A percentile compares a stretch with the other conserved stretches of the same genome.
phyloP scores from a whole-genome alignment of 2,113 vertebrate genomes.

The Meles meles region DNA sequence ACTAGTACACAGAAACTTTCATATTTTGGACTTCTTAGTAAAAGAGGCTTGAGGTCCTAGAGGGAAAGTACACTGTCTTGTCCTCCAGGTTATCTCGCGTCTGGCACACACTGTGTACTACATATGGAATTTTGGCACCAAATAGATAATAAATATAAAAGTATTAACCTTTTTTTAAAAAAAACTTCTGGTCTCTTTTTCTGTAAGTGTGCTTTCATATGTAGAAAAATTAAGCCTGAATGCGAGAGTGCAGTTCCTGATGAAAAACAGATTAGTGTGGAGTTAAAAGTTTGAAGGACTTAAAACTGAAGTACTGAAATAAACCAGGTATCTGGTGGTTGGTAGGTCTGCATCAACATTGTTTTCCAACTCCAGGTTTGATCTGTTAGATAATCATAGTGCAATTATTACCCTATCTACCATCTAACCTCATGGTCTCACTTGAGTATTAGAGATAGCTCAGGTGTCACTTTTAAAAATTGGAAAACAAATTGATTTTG shows the following conservation, averaged over 20 bases:
- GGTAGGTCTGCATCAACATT: not conserved
- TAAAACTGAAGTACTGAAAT: constrained; percentile 8
- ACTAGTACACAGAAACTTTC: not conserved
- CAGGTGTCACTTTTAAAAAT: constrained; percentile 37
- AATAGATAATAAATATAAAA: not conserved
- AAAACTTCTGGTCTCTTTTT: not conserved
- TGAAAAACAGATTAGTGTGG: not conserved
- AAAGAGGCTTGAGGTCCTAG: not conserved
- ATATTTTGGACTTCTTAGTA: not conserved
- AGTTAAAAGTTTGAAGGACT: not conserved
- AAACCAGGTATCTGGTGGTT: not conserved
- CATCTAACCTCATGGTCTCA: not conserved
- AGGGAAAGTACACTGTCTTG: not conserved
- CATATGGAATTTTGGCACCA: not conserved
- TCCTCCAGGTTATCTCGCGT: not conserved
- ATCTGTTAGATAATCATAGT: not conserved
- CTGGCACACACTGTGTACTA: not conserved
- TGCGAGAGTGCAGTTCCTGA: not conserved
- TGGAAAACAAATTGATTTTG: constrained; percentile 51
- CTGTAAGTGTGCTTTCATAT: not conserved
- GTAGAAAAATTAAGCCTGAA: not conserved
- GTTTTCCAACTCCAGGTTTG: not conserved
- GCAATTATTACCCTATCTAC: not conserved
- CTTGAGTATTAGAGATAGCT: constrained; percentile 16
- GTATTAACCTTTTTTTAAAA: not conserved